These are phyloP conservation scores for Zelleria hepariella DNA, from an alignment of 2,888 invertebrate species.

Conservation along the genomic window DNA sequence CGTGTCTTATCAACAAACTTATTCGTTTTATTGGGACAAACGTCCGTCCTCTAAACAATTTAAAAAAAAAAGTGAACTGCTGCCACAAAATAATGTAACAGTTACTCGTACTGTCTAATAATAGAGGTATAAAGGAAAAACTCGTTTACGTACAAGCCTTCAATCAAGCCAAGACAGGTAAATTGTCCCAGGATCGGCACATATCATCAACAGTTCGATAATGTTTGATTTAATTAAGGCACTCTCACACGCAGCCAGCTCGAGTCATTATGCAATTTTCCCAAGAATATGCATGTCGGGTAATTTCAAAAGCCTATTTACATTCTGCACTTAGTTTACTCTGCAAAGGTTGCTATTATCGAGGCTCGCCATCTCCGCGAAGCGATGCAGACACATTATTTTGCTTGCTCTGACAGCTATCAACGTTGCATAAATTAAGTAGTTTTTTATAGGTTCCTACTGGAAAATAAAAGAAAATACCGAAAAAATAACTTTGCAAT, in stretches of 20 bases:
- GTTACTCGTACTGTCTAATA: not conserved
- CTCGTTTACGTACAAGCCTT: not conserved
- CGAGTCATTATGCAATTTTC: constrained; percentile 5
- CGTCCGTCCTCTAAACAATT: no score
- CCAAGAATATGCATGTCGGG: constrained; percentile 4
- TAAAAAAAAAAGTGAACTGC: no score
- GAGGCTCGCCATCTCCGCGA: not conserved
- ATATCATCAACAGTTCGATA: not conserved
- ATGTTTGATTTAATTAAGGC: constrained; percentile 6
- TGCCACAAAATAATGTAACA: no score
- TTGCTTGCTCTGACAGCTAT: not conserved
- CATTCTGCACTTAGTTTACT: not conserved
- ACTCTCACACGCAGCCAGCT: not conserved
- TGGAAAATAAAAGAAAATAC: no score
- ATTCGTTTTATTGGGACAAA: no score
- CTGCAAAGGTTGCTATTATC: not conserved
- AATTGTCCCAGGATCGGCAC: not conserved
- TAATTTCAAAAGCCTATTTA: constrained; percentile 4
- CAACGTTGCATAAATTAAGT: no score
- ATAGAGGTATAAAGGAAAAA: not conserved
- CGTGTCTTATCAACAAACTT: no score
- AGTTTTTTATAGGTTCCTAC: no score
- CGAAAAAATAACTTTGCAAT: no score
- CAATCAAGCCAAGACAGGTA: not conserved
- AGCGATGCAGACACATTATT: not conserved